Evolutionary conservation across 2,888 invertebrate species (phyloP), one percentile per base, ranked within the genome.

Genomic region (Ophion obscuratus): DNA sequence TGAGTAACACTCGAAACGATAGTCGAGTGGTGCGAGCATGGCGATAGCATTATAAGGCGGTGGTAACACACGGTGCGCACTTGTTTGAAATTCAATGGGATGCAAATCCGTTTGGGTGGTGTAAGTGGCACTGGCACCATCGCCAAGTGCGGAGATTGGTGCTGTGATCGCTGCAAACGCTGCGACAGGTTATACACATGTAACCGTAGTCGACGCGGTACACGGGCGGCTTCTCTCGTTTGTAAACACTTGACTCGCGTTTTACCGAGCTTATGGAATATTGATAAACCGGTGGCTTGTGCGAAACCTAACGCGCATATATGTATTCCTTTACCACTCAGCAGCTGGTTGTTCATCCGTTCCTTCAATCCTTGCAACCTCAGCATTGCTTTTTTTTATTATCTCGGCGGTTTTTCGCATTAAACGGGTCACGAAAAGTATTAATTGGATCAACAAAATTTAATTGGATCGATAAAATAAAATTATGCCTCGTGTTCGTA

Each of bases 21-120:
- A 86, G 87, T 87, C 73, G 83, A 84, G 84, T 68, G 62, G 74
- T 40, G 1, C 40, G 40, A 76, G 24, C 70, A 81, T 75, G 75
- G 74, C 36, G 66, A 79, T 67, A 64, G 77, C 59, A 75, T 66
- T 75, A 61, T 68, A 81, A 83, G 83, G 78, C 61, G 70, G 81
- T 71, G 36, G 36, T 40, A 83, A 61, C 53, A 62, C n/a, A 77
- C 36, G 79, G 59, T 20, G 70, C 70, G 67, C 88, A 87, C 90
- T 88, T 87, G 92, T 93, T 93, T 93, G 91, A 93, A 93, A 93
- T 93, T 93, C 93, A 93, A 93, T 93, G 90, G 90, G 90, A 93
- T 93, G 93, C 93, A 93, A 93, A 93, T 93, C 88, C 88, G 86
- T 85, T 85, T 84, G 82, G 74, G 81, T 81, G 77, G 76, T 17